Base-by-base conservation (phyloP, 2,888 invertebrate species). In the Operophtera brumata region DNA sequence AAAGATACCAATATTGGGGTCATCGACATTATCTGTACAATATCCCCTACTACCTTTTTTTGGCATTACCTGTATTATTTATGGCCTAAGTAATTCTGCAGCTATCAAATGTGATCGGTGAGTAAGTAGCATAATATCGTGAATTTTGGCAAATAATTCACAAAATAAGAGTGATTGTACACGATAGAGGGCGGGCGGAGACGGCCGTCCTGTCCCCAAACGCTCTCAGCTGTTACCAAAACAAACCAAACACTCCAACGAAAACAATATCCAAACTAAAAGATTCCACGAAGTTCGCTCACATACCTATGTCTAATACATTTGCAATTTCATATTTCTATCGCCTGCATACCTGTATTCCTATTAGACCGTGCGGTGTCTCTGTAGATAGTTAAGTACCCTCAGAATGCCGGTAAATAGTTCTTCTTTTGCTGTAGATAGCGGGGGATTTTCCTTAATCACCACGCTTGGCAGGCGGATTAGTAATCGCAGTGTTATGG, bases 161-260 rank as follows among this genome's bases (percentile, higher is more conserved):
- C 66, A 67, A 56, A 73, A 76, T 70, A 69, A 69, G 66, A 75
- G 69, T 74, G 73, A 72, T 77, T 71, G 76, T 76, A 73, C 76
- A 75, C 75, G 80, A 76, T 67, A 77, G 66, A 65, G 67, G 62
- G 48, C 59, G 75, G 82, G 80, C 73, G 81, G 83, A 67, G 83
- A 80, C 73, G 68, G 55, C 64, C 67, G 80, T 57, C 78, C 80
- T 71, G 73, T 82, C 81, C 53, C 82, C 76, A 62, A 60, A 65
- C 63, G 48, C 64, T 61, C 69, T 69, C 68, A 52, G 63, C 65
- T 66, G 53, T 54, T 69, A 76, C 67, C 71, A 75, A 70, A 78
- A 74, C 72, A 76, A 64, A 76, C 65, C 70, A 66, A 66, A 58
- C 65, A 66, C 61, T 69, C 58, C 48, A 57, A 67, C 53, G 60